These are phyloP conservation scores for Zygothrica quintamaculata DNA, from an alignment of 2,888 invertebrate genomes.

Conservation along the genomic window DNA sequence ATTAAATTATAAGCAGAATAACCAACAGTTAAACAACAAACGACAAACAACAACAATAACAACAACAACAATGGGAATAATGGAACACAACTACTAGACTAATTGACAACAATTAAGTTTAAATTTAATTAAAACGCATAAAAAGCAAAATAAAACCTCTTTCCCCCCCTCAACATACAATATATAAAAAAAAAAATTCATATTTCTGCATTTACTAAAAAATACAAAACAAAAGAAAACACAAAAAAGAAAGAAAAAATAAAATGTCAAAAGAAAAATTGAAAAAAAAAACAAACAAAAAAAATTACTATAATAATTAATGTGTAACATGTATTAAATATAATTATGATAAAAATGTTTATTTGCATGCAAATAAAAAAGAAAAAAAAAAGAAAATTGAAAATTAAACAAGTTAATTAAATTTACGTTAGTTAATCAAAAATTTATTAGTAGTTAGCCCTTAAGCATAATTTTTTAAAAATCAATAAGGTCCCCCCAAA, in stretches of 20 bases:
- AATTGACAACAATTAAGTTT: slow-evolving; percentile 67
- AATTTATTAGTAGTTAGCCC: slow-evolving; percentile 78
- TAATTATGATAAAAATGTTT: slow-evolving; percentile 44
- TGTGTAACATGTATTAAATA: slow-evolving; percentile 64
- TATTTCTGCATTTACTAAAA: slow-evolving; percentile 81
- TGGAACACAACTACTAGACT: slow-evolving; percentile 67
- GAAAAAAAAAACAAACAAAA: slow-evolving; percentile 22
- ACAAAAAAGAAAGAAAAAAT: slow-evolving; percentile 25
- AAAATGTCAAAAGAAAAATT: slow-evolving; percentile 31
- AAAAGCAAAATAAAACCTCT: slow-evolving; percentile 29
- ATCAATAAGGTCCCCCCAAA: slow-evolving; percentile 64
- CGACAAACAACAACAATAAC: slow-evolving; percentile 6
- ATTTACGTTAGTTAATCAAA: slow-evolving; percentile 79
- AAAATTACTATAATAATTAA: slow-evolving; percentile 44
- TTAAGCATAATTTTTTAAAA: slow-evolving; percentile 79
- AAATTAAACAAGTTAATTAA: slow-evolving; percentile 76
- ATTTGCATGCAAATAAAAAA: slow-evolving; percentile 26
- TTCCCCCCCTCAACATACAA: too few species aligned
- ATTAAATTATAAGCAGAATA: slow-evolving; percentile 46
- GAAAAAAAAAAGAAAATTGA: too few species aligned
- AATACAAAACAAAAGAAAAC: slow-evolving; percentile 50
- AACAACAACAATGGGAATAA: slow-evolving; percentile 18
- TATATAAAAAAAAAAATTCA: slow-evolving; percentile 53
- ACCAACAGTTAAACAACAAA: slow-evolving; percentile 19
- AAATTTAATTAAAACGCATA: slow-evolving; percentile 54